Conservation (phyloP, 2,113 vertebrate species). For the Barnardius zonarius region DNA sequence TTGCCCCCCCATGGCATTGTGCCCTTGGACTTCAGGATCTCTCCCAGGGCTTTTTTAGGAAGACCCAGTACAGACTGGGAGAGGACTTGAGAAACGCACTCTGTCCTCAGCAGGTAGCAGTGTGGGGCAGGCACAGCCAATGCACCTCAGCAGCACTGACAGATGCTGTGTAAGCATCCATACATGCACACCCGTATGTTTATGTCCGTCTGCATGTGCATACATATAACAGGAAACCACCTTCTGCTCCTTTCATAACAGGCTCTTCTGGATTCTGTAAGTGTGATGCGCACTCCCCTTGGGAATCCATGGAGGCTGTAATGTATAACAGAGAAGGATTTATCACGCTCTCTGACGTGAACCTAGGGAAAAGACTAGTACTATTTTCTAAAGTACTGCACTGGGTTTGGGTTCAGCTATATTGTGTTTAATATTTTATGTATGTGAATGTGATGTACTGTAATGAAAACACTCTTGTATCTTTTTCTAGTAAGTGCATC, state of each 20-base stretch:
- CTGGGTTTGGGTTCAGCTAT: slow-evolving; percentile 4
- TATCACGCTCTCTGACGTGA: not conserved
- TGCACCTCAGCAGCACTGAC: not conserved
- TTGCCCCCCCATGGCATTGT: not conserved
- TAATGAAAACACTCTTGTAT: slow-evolving; percentile 1
- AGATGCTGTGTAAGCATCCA: not conserved
- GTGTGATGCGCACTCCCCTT: not conserved
- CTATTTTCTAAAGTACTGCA: slow-evolving; percentile 9
- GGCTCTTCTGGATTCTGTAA: not conserved
- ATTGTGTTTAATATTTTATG: slow-evolving; percentile 49
- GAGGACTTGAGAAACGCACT: not conserved
- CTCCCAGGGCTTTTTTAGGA: not conserved
- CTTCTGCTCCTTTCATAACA: not conserved
- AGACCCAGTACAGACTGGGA: not conserved
- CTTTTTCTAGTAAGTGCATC: slow-evolving; percentile 13
- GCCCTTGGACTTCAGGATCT: not conserved
- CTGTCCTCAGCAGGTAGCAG: fast-evolving
- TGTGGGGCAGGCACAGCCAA: not conserved
- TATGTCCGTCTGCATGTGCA: not conserved
- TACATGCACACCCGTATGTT: not conserved
- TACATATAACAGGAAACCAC: not conserved
- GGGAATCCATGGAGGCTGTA: not conserved
- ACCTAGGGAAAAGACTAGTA: not conserved
- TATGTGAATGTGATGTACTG: slow-evolving; percentile 9
- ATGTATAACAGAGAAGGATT: not conserved